Base-by-base conservation (phyloP, 1,140 invertebrate genomes). In the Drosophila simulans region DNA sequence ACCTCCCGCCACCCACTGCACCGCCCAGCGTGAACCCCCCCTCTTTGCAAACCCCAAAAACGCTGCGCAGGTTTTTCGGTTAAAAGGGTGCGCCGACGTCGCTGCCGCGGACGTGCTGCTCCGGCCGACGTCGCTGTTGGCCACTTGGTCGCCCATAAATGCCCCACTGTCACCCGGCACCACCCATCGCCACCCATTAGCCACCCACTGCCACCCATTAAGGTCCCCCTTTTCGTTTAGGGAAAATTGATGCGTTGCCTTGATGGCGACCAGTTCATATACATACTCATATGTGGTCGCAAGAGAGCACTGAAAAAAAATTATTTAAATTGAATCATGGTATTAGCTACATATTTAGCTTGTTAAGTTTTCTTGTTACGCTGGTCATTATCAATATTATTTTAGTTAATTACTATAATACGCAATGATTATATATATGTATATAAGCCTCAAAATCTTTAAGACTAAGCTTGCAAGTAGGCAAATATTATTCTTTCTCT, bases 41-140 rank as follows among this genome's bases (percentile, higher is more conserved):
- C 4, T 13, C 8, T 15, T 15, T 8, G 27, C 12, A 13, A 60
- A 37, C 54, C 42, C 45, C 37, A 70, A 57, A 51, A 69, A 68
- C 43, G 71, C 43, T 57, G 62, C 80, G 72, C 72, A 75, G 72
- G 70, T 75, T 75, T 77, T 69, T 76, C 45, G 55, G 62, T 54
- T 78, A 80, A 84, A 86, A 85, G 82, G 82, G 78, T 86, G 82
- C 83, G 82, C 70, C 58, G 25, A 63, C 74, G 65, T 68, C 60
- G 64, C 66, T 45, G 80, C n/a, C 65, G 34, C 17, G 10, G 43
- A 7, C 56, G 12, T 58, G 12, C 63, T 64, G 77, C 35, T 49
- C 43, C 56, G 7, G 80, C 12, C 49, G 58, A 13, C 58, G 66
- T 77, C 77, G 48, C 37, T 35, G 78, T 43, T 53, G 72, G 52